phyloP scores from a whole-genome alignment of 2,113 vertebrate species.

The Aegypius monachus region DNA sequence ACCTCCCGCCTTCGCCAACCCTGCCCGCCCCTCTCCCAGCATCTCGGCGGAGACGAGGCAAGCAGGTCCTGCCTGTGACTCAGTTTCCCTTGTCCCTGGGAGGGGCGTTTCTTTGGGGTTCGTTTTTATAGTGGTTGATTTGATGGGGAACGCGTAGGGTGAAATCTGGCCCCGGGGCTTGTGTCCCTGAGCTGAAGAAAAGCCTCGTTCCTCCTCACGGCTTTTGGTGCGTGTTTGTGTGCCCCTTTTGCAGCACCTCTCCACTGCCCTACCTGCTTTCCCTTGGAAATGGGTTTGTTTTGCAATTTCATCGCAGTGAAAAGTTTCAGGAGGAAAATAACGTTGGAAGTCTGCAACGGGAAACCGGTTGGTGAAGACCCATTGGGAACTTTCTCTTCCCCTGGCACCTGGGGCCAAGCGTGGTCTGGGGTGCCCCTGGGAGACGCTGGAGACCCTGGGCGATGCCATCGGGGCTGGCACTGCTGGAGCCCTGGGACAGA shows the following conservation, averaged over 20 bases:
- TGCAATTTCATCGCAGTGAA: not conserved
- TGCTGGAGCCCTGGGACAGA: not conserved
- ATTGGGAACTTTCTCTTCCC: fast-evolving
- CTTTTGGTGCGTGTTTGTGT: fast-evolving
- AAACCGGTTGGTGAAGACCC: not conserved
- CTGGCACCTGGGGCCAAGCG: not conserved
- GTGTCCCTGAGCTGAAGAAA: not conserved
- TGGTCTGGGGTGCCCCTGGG: not conserved
- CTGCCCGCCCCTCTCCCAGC: not conserved
- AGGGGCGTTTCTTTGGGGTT: not conserved
- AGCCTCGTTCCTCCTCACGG: fast-evolving
- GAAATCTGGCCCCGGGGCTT: not conserved
- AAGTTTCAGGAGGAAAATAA: not conserved
- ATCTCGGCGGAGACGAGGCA: too few species aligned
- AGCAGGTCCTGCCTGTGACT: not conserved
- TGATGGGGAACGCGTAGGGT: not conserved
- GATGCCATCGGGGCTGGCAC: fast-evolving
- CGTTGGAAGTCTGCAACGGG: not conserved
- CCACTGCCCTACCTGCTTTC: not conserved
- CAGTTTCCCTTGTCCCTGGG: not conserved
- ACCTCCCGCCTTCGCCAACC: fast-evolving
- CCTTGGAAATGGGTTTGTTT: not conserved
- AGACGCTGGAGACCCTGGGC: fast-evolving
- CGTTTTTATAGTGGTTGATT: not conserved
- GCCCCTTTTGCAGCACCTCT: not conserved